Evolutionary conservation across 1,140 invertebrate genomes (phyloP), one percentile per base, ranked within the genome.

Genomic region (Brachionus calyciflorus): DNA sequence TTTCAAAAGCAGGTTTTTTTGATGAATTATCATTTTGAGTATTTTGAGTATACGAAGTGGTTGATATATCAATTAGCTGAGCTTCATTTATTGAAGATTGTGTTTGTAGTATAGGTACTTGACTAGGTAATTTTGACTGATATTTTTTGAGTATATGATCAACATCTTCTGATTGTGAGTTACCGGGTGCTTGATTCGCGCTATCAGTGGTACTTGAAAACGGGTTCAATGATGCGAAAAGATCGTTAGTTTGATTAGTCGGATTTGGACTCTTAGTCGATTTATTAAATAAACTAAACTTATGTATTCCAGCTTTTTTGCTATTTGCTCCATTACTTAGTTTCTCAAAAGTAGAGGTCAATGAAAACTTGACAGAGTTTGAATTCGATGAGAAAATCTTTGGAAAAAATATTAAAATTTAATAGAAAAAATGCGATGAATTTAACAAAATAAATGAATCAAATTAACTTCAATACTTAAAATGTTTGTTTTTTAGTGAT

Each of bases 61-160:
- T n/a, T n/a, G n/a, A n/a, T n/a, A n/a, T n/a, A n/a, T n/a, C n/a
- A n/a, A 60, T 80, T 78, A 28, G 78, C 51, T 40, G 84, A 84
- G 69, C 37, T 65, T 65, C 60, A 12, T 65, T 44, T 2, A 37
- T 30, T 17, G 55, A 37, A 17, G 19, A 26, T 19, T 79, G 51
- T 30, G 37, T 19, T 44, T 77, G 30, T 7, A 69, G 41, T 24
- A 21, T 21, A 7, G 44, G 4, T n/a, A 26, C 3, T 33, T 75
- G 51, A 4, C 28, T 33, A 0, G 68, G 55, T 21, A 48, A 55
- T 26, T 69, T 51, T 1, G 49, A 51, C 17, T 73, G 53, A 55
- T 76, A 68, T 55, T 77, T 78, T 49, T 68, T 78, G 3, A 79
- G 51, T 17, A 55, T 57, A 33, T 55, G 60, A 24, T 77, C 77